Evolutionary conservation across 1,140 invertebrate genomes (phyloP).

Genomic region (Drosophila subpulchrella): DNA sequence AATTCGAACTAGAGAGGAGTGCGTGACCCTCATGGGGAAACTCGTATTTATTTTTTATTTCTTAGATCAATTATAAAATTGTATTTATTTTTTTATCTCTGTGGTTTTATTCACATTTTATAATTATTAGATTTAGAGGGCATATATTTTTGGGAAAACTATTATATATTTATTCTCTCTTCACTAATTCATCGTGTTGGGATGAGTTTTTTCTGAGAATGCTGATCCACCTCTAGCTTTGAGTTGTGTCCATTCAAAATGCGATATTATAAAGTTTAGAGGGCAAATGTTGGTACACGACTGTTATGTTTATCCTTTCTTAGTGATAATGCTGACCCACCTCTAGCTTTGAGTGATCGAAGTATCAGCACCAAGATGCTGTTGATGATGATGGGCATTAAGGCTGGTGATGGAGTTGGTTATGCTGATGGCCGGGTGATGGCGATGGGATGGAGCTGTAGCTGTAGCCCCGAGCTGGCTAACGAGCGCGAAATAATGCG

Average conservation of each 20-base stretch:
- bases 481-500: conserved; percentile 81
- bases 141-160: too few relatives aligned
- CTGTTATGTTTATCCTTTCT: too few relatives aligned
- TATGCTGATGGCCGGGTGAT: conserved; percentile 28
- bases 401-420: conserved; percentile 34
- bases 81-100: too few relatives aligned
- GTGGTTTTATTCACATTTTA: too few relatives aligned
- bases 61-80: too few relatives aligned
- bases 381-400: conserved; percentile 50
- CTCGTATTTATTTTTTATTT: not conserved
- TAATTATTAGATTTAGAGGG: too few relatives aligned
- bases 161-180: too few relatives aligned
- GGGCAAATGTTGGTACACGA: too few relatives aligned
- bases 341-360: conserved; percentile 18
- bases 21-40: conserved; percentile 11
- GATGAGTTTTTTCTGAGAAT: too few relatives aligned
- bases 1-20: conserved; percentile 27
- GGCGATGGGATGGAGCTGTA: conserved; percentile 13
- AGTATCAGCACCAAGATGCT: conserved; percentile 21
- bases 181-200: too few relatives aligned
- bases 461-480: conserved; percentile 34
- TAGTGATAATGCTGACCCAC: not conserved
- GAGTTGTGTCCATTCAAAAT: too few relatives aligned
- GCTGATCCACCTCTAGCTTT: conserved; percentile 13
- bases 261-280: too few relatives aligned